These are phyloP conservation scores for Leptatherina wallacei DNA, from an alignment of 2,797 vertebrate species.

Conservation along the genomic window DNA sequence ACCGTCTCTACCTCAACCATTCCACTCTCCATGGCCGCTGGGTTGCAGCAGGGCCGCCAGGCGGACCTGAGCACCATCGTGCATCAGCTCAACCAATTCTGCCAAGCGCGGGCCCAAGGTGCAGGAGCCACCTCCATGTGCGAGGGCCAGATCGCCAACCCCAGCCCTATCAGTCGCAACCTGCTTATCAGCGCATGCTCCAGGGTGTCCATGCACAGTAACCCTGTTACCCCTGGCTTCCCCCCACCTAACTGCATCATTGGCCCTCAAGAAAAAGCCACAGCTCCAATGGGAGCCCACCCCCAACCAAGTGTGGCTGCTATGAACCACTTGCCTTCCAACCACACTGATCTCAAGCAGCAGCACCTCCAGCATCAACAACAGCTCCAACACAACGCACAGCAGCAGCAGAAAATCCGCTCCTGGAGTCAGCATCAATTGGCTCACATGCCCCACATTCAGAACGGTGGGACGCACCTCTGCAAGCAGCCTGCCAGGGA, in stretches of 20 bases:
- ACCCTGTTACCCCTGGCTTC: conserved; percentile 84
- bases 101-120: conserved; percentile 93
- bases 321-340: conserved; percentile 90
- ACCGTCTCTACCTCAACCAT: conserved; percentile 99
- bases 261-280: conserved; percentile 87
- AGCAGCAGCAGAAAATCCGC: conserved; percentile 87
- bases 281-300: conserved; percentile 78
- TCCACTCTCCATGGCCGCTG: conserved; percentile 96
- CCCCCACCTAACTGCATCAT: conserved; percentile 84
- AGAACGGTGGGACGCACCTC: conserved; percentile 87
- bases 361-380: conserved; percentile 70
- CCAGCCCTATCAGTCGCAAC: conserved; percentile 98
- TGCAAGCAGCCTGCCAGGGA: conserved; percentile 89
- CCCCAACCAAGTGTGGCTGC: conserved; percentile 85
- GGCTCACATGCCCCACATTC: conserved; percentile 91
- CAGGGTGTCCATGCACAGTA: conserved; percentile 93
- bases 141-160: conserved; percentile 99
- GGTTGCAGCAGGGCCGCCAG: conserved; percentile 92
- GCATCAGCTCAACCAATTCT: conserved; percentile 99
- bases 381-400: conserved; percentile 80
- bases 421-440: conserved; percentile 97
- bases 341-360: conserved; percentile 91
- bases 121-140: conserved; percentile 94
- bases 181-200: conserved; percentile 98
- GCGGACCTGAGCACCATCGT: conserved; percentile 98